Evolutionary conservation across 2,888 invertebrate genomes (phyloP).

Genomic region (Neoitamus cyanurus): DNA sequence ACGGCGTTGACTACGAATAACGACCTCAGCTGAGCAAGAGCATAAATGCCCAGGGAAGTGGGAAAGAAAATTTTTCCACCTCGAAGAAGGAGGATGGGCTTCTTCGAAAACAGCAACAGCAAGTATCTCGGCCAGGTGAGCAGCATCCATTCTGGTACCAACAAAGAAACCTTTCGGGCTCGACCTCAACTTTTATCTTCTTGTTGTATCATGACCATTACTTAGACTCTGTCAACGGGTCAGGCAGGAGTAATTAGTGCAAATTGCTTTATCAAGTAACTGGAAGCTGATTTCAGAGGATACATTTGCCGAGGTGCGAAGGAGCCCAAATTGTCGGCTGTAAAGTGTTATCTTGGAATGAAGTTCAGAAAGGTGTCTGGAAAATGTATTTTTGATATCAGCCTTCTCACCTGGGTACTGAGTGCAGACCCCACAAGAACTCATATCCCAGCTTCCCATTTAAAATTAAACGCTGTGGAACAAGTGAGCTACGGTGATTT

Average conservation of each 20-base stretch:
- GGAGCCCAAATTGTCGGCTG: background rate
- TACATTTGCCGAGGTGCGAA: background rate
- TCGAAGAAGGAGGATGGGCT: background rate
- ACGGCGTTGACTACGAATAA: background rate
- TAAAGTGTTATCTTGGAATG: conserved; percentile 6
- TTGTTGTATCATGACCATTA: conserved; percentile 19
- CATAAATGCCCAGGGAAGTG: conserved; percentile 23
- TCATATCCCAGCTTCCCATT: background rate
- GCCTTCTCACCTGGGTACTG: background rate
- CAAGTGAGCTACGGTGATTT: background rate
- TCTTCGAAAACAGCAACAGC: background rate
- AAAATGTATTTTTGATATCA: conserved; percentile 29
- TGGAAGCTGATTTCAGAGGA: background rate
- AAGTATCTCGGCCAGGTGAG: background rate
- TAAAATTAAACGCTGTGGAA: background rate
- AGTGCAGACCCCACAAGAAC: background rate
- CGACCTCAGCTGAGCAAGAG: background rate
- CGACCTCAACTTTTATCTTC: conserved; percentile 27
- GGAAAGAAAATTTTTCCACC: conserved; percentile 17
- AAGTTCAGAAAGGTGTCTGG: background rate
- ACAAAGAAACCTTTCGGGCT: background rate
- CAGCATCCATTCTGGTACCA: background rate
- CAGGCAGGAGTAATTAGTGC: conserved; percentile 26
- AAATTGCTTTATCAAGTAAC: conserved; percentile 37
- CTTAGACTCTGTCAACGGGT: conserved; percentile 41